phyloP scores from a whole-genome alignment of 2,797 vertebrate genomes.

The Enteromius argenteus region DNA sequence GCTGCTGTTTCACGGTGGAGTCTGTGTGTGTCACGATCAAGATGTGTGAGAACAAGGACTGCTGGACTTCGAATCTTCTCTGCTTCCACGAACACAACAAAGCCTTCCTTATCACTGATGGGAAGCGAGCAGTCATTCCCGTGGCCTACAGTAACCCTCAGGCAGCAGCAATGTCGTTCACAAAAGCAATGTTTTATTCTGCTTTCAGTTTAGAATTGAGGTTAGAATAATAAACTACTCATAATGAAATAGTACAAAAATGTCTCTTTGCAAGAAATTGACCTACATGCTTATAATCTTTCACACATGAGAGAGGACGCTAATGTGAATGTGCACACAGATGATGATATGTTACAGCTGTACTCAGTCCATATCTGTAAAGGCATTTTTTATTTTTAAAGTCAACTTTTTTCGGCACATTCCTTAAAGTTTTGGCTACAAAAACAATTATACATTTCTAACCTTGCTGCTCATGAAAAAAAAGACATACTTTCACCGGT shows the following conservation, averaged over 20 bases:
- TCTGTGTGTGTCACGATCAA: background rate
- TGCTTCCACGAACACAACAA: slow-evolving; percentile 9
- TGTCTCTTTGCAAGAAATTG: background rate
- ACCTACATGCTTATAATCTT: background rate
- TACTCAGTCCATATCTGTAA: background rate
- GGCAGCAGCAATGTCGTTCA: background rate
- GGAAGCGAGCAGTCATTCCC: slow-evolving; percentile 2
- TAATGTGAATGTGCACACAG: background rate
- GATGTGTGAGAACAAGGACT: background rate
- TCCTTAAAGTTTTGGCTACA: background rate
- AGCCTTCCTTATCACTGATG: background rate
- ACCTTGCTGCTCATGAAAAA: background rate
- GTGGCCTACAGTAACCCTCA: background rate
- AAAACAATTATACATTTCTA: background rate
- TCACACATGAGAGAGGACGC: background rate
- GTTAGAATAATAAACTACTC: background rate
- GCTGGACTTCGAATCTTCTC: background rate
- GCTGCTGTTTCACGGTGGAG: background rate
- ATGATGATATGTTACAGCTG: background rate
- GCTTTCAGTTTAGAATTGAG: background rate
- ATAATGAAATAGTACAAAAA: background rate
- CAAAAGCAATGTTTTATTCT: background rate
- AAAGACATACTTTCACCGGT: background rate
- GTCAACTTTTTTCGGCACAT: background rate
- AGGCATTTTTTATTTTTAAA: background rate